phyloP scores from a whole-genome alignment of 2,797 vertebrate genomes.

The Spinus pinus region DNA sequence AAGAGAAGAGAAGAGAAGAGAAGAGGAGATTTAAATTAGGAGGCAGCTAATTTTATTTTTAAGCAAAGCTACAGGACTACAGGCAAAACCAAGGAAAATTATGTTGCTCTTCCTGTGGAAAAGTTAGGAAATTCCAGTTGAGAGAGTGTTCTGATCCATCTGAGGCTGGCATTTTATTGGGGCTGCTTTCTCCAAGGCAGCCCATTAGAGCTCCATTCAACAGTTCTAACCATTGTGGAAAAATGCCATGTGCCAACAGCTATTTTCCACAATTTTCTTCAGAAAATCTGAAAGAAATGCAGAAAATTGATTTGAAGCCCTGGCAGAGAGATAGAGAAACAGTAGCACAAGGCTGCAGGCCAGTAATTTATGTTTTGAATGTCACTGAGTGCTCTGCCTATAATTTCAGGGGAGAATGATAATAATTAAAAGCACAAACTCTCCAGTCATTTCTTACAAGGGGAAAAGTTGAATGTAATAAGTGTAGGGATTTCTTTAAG shows the following conservation, averaged over 20 bases:
- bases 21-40: not conserved
- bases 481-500: slow-evolving; percentile 58
- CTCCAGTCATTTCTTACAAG: slow-evolving; percentile 68
- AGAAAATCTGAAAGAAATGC: slow-evolving; percentile 78
- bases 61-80: not conserved
- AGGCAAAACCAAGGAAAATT: slow-evolving; percentile 48
- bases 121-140: slow-evolving; percentile 72
- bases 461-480: slow-evolving; percentile 70
- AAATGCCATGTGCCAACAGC: slow-evolving; percentile 80
- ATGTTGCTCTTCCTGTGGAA: slow-evolving; percentile 72
- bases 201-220: slow-evolving; percentile 73
- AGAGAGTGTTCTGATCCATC: slow-evolving; percentile 66
- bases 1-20: not conserved
- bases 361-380: slow-evolving; percentile 82
- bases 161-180: slow-evolving; percentile 75
- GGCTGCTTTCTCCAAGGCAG: slow-evolving; percentile 66
- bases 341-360: slow-evolving; percentile 78
- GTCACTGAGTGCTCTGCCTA: slow-evolving; percentile 73
- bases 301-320: slow-evolving; percentile 79
- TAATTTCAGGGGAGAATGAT: slow-evolving; percentile 80
- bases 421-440: slow-evolving; percentile 82
- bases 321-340: slow-evolving; percentile 75
- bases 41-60: not conserved
- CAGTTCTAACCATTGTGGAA: slow-evolving; percentile 79
- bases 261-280: slow-evolving; percentile 81